Evolutionary conservation across 2,888 invertebrate genomes (phyloP), one percentile per base, ranked within the genome.

Genomic region (Oscheius sp.): DNA sequence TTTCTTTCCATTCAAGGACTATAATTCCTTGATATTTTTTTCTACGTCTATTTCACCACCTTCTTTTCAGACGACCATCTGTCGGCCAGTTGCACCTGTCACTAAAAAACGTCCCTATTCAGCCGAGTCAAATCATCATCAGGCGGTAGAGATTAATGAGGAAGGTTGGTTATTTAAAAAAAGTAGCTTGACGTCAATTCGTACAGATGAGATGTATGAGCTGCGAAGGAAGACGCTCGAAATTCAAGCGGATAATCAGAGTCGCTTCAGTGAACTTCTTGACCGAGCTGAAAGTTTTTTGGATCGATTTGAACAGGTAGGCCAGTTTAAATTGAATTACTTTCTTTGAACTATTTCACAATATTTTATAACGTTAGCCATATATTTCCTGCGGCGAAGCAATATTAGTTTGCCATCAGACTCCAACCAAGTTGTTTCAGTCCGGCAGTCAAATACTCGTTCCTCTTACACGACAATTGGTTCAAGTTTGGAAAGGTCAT

Each of bases 231-330:
- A 44, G 38, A 65, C 57, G 24, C 44, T 69, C 17, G 57, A 56
- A 26, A 68, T 70, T 33, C 71, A 71, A 67, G 50, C 66, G 56
- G 50, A 57, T n/a, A 75, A 75, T 64, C 51, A 51, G 17, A 61
- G 61, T 47, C 62, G 73, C 49, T 57, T 75, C 49, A 65, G 66
- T 56, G 57, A 47, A n/a, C 66, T 75, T 33, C 26, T 75, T n/a
- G 61, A 68, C n/a, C 41, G 73, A 41, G 68, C 71, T 9, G 73
- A 75, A 14, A 33, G 17, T 6, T 32, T 68, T 22, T 22, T 68
- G 17, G 63, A 62, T 17, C 41, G 63, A 32, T 49, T 68, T 24
- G 68, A 68, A 28, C 61, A 56, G 68, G 68, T 68, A 2, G 9
- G 45, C n/a, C 36, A 36, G 36, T 36, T 36, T 8, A 36, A 36